Percentiles rank a stretch among this genome's conserved stretches.
These are phyloP conservation scores for Oxystoma pomonae DNA, from an alignment of 2,888 invertebrate species.

Conservation along the genomic window DNA sequence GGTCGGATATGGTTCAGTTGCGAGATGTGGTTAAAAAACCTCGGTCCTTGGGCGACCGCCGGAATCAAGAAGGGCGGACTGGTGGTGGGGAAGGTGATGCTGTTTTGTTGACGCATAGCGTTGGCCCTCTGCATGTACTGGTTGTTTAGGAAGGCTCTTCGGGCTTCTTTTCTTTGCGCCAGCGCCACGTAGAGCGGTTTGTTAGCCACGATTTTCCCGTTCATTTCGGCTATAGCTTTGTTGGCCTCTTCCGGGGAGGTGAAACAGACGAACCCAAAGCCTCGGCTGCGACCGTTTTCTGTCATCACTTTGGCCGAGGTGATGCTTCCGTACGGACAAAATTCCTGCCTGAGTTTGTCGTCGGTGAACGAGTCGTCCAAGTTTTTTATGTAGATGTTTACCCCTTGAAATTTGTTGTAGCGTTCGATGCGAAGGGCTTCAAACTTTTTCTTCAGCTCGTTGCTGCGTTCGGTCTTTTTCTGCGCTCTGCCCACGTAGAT, in stretches of 20 bases:
- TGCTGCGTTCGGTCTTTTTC: slow-evolving; percentile 96
- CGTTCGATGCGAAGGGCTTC: slow-evolving; percentile 92
- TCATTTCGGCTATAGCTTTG: slow-evolving; percentile 70
- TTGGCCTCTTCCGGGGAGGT: slow-evolving; percentile 66
- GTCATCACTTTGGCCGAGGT: slow-evolving; percentile 66
- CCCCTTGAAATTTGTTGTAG: slow-evolving; percentile 64
- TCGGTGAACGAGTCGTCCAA: slow-evolving; percentile 67
- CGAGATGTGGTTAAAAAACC: slow-evolving; percentile 85
- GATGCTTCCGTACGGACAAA: slow-evolving; percentile 62
- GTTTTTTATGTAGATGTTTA: slow-evolving; percentile 72
- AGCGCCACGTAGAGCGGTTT: slow-evolving; percentile 70
- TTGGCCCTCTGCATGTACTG: slow-evolving; percentile 72
- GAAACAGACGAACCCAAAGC: slow-evolving; percentile 68
- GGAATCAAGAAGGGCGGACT: slow-evolving; percentile 78
- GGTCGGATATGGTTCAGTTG: slow-evolving; percentile 85
- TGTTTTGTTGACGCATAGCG: slow-evolving; percentile 59
- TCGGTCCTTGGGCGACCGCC: slow-evolving; percentile 54
- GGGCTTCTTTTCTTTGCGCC: slow-evolving; percentile 68
- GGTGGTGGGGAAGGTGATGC: slow-evolving; percentile 75
- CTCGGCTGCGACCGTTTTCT: slow-evolving; percentile 45
- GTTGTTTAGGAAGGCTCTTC: slow-evolving; percentile 62
- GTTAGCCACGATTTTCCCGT: slow-evolving; percentile 61
- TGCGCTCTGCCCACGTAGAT: slow-evolving; percentile 97
- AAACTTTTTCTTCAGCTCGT: slow-evolving; percentile 92
- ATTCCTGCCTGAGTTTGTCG: slow-evolving; percentile 60